Percentiles rank a stretch among this genome's conserved stretches.
Conservation (phyloP, 2,888 invertebrate species). For the Oscheius sp. region DNA sequence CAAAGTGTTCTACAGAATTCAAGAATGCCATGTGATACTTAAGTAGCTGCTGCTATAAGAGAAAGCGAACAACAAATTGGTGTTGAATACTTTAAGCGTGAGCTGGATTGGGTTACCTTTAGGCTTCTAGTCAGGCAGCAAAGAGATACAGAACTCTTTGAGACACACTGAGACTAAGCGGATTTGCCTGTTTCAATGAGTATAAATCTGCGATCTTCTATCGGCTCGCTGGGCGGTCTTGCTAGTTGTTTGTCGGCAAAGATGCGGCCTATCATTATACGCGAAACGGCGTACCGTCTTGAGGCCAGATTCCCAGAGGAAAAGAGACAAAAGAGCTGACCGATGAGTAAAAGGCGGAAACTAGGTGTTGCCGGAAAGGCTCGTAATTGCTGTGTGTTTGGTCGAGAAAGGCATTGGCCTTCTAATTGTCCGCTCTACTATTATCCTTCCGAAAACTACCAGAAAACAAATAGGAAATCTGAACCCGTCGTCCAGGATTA, state of each 20-base stretch:
- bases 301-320: conserved; percentile 2
- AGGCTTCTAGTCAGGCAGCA: neutral
- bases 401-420: neutral
- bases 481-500: neutral
- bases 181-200: neutral
- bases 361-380: conserved; percentile 1
- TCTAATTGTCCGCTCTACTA: neutral
- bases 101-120: conserved; percentile 23
- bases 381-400: neutral
- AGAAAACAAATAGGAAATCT: conserved; percentile 23
- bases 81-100: conserved; percentile 11
- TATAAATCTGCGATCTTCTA: neutral
- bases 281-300: neutral
- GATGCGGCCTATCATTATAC: neutral
- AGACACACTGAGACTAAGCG: neutral
- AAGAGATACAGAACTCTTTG: conserved; percentile 16
- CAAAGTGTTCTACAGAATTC: too few relatives aligned
- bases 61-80: conserved; percentile 14
- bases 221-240: neutral
- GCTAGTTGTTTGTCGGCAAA: neutral
- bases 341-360: neutral
- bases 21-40: neutral
- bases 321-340: neutral
- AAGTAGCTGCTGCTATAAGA: neutral
- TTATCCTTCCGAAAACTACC: conserved; percentile 5